Evolutionary conservation across 2,888 invertebrate species (phyloP).

Genomic region (Schrankia costaestrigalis): DNA sequence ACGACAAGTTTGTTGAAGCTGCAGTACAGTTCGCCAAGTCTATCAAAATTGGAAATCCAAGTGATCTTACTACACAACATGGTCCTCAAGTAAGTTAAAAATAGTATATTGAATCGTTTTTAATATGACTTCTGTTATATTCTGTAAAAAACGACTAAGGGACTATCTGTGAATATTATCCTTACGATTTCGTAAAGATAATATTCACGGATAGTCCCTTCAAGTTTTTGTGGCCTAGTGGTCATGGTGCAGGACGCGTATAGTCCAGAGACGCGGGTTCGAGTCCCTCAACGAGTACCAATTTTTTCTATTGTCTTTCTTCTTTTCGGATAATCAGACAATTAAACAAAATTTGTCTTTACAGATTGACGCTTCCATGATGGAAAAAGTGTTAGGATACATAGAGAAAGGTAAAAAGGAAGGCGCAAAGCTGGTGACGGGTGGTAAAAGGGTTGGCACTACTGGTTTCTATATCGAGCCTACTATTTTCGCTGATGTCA

Average conservation of each 20-base stretch:
- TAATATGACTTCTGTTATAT: neutral
- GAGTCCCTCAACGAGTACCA: too few relatives aligned
- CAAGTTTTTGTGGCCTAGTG: too few relatives aligned
- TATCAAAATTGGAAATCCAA: constrained; percentile 83
- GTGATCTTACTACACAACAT: constrained; percentile 37
- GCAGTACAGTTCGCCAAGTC: constrained; percentile 83
- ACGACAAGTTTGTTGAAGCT: constrained; percentile 89
- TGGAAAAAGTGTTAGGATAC: constrained; percentile 86
- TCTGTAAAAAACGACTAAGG: too few relatives aligned
- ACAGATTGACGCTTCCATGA: constrained; percentile 85
- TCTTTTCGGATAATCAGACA: too few relatives aligned
- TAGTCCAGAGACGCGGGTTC: too few relatives aligned
- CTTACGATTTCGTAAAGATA: too few relatives aligned
- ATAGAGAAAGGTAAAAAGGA: constrained; percentile 89
- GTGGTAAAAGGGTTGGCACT: constrained; percentile 83
- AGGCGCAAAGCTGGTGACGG: constrained; percentile 88
- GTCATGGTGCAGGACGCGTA: too few relatives aligned
- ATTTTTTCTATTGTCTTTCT: too few relatives aligned
- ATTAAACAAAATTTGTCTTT: constrained; percentile 12
- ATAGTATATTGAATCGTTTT: neutral
- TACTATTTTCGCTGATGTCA: constrained; percentile 87
- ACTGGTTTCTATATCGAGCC: constrained; percentile 89
- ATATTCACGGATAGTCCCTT: too few relatives aligned
- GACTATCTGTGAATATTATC: too few relatives aligned
- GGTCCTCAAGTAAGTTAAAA: constrained; percentile 41